Evolutionary conservation across 1,140 invertebrate genomes (phyloP), one percentile per base, ranked within the genome.

Genomic region (Globodera ellingtonae): DNA sequence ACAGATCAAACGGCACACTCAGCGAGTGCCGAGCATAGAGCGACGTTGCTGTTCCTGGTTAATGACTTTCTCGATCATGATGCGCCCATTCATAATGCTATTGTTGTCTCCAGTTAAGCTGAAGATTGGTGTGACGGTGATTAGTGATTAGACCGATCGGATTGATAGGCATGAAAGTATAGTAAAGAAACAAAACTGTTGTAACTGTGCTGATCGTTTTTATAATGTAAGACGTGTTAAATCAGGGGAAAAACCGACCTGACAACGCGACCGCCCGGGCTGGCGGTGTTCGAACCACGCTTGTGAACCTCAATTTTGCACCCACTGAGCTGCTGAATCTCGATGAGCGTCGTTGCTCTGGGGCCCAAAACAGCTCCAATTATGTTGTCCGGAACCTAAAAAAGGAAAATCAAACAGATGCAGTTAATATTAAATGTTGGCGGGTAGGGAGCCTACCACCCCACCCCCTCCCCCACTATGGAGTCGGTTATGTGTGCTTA

Each of bases 271-370:
- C 97, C 97, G 90, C 95, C 94, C 81, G 95, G 97, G 90, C 95
- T 95, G 84, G 95, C 95, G 87, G 94, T 94, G 92, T 95, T 97
- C 88, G 94, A 94, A 89, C 95, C 96, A 92, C 98, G 97, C 92
- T 98, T 98, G 84, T 95, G 97, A 90, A 98, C 97, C 92, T 98
- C 95, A 91, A 98, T 95, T 91, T 94, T 96, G 89, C 95, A 95
- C 90, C 95, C 95, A 90, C 94, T 96, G 90, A 94, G 92, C 91
- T 96, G 94, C 92, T 98, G 95, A 91, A 98, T 95, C 92, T 98
- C 95, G 88, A 96, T 94, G 89, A 98, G 93, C 89, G 94, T 94
- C 91, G 95, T 94, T 82, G 96, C 96, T 89, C 95, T 95, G 86
- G 94, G 95, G 91, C 94, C 96, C 90, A 98, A 92, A 89, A 98